Conservation (phyloP, 2,113 vertebrate species). For the Ptyas mucosa region DNA sequence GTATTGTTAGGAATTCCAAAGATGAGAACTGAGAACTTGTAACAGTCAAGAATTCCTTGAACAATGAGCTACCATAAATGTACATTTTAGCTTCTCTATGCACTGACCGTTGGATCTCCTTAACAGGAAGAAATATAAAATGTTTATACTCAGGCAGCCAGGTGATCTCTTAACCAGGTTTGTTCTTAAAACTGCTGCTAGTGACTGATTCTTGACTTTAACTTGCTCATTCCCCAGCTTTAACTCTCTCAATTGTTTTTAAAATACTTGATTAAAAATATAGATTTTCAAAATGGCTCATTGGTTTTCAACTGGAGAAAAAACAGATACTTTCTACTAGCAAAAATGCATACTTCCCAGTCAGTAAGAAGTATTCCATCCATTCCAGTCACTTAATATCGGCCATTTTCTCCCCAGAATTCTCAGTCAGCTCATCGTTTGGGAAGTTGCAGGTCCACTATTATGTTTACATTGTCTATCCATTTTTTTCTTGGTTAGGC, state of each 20-base stretch:
- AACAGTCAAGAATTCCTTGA: not conserved
- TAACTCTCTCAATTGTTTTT: not conserved
- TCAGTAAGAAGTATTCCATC: not conserved
- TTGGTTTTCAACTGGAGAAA: not conserved
- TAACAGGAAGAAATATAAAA: not conserved
- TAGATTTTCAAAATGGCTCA: not conserved
- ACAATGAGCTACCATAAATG: not conserved
- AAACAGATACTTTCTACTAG: not conserved
- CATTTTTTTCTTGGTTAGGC: not conserved
- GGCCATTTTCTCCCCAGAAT: not conserved
- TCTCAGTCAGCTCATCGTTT: not conserved
- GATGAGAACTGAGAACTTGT: not conserved
- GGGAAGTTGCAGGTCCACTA: not conserved
- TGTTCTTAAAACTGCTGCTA: not conserved
- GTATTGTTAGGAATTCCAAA: not conserved
- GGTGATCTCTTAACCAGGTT: not conserved
- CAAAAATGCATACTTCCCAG: not conserved
- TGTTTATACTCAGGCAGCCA: not conserved
- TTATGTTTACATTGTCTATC: not conserved
- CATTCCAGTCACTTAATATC: not conserved
- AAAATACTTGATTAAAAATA: not conserved
- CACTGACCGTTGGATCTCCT: not conserved
- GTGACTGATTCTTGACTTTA: not conserved
- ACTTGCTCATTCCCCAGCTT: not conserved
- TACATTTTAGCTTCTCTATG: not conserved